Evolutionary conservation across 2,888 invertebrate genomes (phyloP), one percentile per base, ranked within the genome.

Genomic region (Andrena bucephala): DNA sequence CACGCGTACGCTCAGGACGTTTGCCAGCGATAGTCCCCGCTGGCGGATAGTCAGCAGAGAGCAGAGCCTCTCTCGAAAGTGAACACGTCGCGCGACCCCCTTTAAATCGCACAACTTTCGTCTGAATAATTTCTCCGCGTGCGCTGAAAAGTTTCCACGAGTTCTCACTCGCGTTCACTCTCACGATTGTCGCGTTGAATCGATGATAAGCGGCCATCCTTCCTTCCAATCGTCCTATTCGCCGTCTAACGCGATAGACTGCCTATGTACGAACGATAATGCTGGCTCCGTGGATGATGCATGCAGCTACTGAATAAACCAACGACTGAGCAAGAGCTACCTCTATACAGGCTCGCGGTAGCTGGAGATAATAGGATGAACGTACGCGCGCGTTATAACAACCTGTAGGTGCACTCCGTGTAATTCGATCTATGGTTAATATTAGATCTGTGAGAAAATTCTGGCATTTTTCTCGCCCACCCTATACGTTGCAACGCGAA

Each of bases 91-190:
- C 73, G 66, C 80, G 85, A 85, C 83, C 88, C 78, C 81, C 70
- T 85, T 88, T 85, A 82, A 88, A 85, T 86, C 72, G 75, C 62
- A 57, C 63, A 81, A 87, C 87, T 88, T 87, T 87, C 88, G 86
- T 88, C 77, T 29, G 77, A 85, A 88, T 87, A 84, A 88, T 87
- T 87, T 88, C 88, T 80, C 88, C 77, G 60, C 24, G 77, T 10
- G 54, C 52, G 50, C 52, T 67, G 67, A 82, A 81, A 81, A 87
- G 70, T 66, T 70, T 79, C 72, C 69, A 62, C 73, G 70, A 54
- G 66, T 70, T 85, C 74, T 66, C 36, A 24, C 60, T 70, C 8
- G 29, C 31, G 48, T 54, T 80, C 59, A 63, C 76, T 81, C 70
- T 72, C 77, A 63, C 76, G 67, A 69, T 81, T 69, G 57, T 72